Evolutionary conservation across 1,140 invertebrate genomes (phyloP).

Genomic region (Eubasilissa regina): DNA sequence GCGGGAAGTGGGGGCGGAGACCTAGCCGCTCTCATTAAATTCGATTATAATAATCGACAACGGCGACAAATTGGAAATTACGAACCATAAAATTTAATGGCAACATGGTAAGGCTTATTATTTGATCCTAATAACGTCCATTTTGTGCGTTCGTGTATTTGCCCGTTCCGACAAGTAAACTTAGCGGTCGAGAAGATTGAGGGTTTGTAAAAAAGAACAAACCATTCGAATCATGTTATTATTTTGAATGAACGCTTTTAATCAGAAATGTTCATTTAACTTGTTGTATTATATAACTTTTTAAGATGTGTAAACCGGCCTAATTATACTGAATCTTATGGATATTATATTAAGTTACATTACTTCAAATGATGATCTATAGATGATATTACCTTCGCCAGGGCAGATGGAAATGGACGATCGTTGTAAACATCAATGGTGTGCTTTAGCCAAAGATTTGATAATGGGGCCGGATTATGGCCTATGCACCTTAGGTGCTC

Average conservation of each 20-base stretch:
- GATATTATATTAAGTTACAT: slow-evolving; percentile 23
- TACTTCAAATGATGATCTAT: too few species aligned
- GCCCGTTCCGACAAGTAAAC: not conserved
- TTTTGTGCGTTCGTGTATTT: not conserved
- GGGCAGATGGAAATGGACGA: too few species aligned
- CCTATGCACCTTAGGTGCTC: too few species aligned
- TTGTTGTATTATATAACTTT: not conserved
- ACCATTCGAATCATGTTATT: not conserved
- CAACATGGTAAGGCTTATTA: slow-evolving; percentile 52
- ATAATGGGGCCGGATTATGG: too few species aligned
- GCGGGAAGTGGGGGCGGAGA: slow-evolving; percentile 28
- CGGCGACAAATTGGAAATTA: slow-evolving; percentile 61
- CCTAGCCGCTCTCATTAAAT: slow-evolving; percentile 49
- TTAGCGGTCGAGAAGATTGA: not conserved
- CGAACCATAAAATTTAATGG: slow-evolving; percentile 61
- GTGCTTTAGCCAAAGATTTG: too few species aligned
- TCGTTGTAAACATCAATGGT: too few species aligned
- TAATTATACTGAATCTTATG: slow-evolving; percentile 23
- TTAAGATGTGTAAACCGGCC: slow-evolving; percentile 6
- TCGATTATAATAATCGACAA: slow-evolving; percentile 60
- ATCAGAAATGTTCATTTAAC: not conserved
- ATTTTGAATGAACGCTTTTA: not conserved
- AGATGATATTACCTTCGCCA: too few species aligned
- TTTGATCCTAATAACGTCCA: not conserved
- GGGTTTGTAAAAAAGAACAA: not conserved